Evolutionary conservation across 2,113 vertebrate genomes (phyloP).

Genomic region (Cochlearius cochlearius): DNA sequence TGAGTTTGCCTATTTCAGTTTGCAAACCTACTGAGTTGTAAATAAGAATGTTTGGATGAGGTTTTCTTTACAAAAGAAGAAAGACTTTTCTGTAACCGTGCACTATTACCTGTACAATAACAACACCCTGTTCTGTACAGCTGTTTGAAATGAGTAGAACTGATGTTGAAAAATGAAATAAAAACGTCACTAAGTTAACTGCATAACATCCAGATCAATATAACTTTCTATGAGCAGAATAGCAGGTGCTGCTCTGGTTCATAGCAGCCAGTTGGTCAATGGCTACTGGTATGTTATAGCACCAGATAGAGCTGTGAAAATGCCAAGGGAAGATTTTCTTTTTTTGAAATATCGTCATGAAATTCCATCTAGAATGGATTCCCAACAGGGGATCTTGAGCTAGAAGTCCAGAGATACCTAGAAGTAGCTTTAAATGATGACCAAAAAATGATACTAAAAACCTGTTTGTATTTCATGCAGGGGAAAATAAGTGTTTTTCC

Average conservation of each 20-base stretch:
- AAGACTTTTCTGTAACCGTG: not conserved
- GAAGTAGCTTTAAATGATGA: not conserved
- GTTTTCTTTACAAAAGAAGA: not conserved
- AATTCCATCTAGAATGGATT: not conserved
- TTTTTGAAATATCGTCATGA: not conserved
- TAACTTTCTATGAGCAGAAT: not conserved
- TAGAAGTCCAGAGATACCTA: not conserved
- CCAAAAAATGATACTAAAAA: not conserved
- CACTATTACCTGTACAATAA: not conserved
- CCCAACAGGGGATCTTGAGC: not conserved
- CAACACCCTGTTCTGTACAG: not conserved
- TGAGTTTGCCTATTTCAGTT: not conserved
- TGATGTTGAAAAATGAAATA: not conserved
- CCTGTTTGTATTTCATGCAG: not conserved
- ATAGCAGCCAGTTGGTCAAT: not conserved
- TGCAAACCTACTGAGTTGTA: not conserved
- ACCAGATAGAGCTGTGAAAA: not conserved
- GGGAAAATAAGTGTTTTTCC: not conserved
- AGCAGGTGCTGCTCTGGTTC: not conserved
- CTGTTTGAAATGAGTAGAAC: not conserved
- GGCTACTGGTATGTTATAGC: not conserved
- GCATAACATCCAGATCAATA: not conserved
- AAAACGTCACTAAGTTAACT: not conserved
- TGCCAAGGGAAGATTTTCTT: not conserved
- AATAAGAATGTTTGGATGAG: not conserved